Base-by-base conservation (phyloP, 2,888 invertebrate genomes). In the Macaria notata region DNA sequence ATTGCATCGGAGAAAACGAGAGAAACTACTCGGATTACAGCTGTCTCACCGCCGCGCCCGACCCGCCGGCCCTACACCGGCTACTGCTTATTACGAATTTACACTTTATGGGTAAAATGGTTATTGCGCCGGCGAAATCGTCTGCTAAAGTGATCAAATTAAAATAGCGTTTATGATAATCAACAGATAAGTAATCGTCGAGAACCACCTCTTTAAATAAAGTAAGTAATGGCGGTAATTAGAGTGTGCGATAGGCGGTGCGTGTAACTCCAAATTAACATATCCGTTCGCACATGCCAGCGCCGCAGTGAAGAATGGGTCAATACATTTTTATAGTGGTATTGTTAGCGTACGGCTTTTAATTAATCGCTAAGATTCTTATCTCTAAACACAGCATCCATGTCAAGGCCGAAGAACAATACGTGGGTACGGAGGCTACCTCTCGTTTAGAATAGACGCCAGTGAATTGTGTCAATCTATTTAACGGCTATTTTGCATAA, bases 331-430 rank as follows among this genome's bases (percentile, higher is more conserved):
- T 77, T 79, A 79, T 79, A 64, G 72, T 61, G 64, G 79, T 70
- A 84, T 86, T 87, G 87, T 87, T 84, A 76, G 76, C 73, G 73
- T 72, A 73, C 68, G 56, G 71, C 66, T 73, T 78, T 73, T 80
- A 85, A 83, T 81, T 82, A 78, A 80, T 83, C 75, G 82, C 76
- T 70, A 75, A 78, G 83, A 84, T 81, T 70, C 41, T 72, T 84
- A 86, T 87, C 86, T 84, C 68, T 77, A 78, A 74, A 77, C 70
- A 70, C 71, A 68, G 73, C 72, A 88, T 83, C 79, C 73, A 70
- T 88, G 90, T 84, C 88, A 90, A 88, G 90, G 90, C 71, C 77
- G 64, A 71, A 49, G 68, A 81, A 86, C 86, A 84, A 86, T 86
- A 76, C 76, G 77, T 72, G 72, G 69, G 67, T 75, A 64, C 62